Percentiles rank a stretch among this genome's conserved stretches.
These are phyloP conservation scores for Tetranychus cinnabarinus DNA, from an alignment of 1,140 invertebrate genomes.

Conservation along the genomic window DNA sequence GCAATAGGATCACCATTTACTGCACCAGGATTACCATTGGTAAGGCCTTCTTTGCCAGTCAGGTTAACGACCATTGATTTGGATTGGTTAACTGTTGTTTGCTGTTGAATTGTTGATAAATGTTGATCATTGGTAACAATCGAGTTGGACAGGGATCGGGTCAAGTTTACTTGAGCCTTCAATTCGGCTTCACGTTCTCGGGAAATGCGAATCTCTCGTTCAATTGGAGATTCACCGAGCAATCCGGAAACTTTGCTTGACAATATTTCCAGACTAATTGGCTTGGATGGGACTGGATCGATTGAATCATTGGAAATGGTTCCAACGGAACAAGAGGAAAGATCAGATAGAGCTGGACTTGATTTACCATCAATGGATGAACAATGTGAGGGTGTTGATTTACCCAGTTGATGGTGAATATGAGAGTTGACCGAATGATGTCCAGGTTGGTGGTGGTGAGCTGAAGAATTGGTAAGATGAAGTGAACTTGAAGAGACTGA, in stretches of 20 bases:
- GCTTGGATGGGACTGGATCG: background rate
- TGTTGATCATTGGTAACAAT: background rate
- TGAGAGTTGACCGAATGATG: background rate
- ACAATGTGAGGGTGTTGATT: background rate
- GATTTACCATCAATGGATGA: background rate
- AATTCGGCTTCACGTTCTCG: constrained; percentile 30
- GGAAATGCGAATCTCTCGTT: constrained; percentile 29
- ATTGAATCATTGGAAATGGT: background rate
- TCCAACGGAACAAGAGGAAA: background rate
- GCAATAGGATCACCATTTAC: background rate
- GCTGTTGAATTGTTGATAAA: background rate
- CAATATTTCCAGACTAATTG: background rate
- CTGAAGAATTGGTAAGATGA: background rate
- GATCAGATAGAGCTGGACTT: background rate
- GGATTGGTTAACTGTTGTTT: background rate
- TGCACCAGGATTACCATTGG: background rate
- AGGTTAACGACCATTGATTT: background rate
- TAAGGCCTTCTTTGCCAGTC: background rate
- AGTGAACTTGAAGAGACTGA: no score
- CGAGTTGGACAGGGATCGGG: background rate
- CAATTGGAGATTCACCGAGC: constrained; percentile 29
- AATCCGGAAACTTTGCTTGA: background rate
- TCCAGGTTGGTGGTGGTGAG: background rate
- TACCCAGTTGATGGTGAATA: background rate
- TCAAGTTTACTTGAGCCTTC: constrained; percentile 19